Conservation (phyloP, 2,797 vertebrate genomes). For the Stomatorhinus walkeri region DNA sequence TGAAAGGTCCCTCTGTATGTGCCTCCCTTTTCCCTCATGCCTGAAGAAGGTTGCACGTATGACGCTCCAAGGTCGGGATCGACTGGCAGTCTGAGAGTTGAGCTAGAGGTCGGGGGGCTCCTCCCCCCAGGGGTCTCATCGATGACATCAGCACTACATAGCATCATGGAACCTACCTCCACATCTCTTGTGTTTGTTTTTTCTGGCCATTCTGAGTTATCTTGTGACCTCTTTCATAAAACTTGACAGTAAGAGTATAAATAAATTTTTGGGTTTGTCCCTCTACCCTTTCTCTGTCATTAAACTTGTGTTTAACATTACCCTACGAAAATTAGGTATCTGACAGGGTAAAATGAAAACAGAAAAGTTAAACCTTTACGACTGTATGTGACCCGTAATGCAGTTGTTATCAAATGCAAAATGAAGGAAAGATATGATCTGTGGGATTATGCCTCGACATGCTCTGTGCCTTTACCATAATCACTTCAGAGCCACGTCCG, state of each 20-base stretch:
- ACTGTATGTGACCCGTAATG: not conserved
- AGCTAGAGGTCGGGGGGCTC: not conserved
- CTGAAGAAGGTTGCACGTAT: not conserved
- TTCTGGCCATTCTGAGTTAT: constrained; percentile 9
- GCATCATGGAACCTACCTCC: constrained; percentile 8
- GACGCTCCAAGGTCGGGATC: constrained; percentile 12
- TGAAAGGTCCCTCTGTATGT: not conserved
- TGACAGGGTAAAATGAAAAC: not conserved
- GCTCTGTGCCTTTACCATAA: not conserved
- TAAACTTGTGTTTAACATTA: not conserved
- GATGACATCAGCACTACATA: not conserved
- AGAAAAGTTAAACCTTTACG: not conserved
- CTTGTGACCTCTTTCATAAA: constrained; percentile 15
- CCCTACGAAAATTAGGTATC: not conserved
- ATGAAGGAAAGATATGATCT: not conserved
- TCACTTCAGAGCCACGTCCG: not conserved
- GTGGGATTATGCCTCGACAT: not conserved
- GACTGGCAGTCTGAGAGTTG: constrained; percentile 14
- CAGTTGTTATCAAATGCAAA: not conserved
- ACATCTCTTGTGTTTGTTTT: constrained; percentile 17
- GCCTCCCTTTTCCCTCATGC: not conserved
- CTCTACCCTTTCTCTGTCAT: not conserved
- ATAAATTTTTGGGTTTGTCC: not conserved
- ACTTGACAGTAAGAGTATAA: not conserved
- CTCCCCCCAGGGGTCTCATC: not conserved